A percentile compares a stretch with the other conserved stretches of the same genome.
phyloP scores from a whole-genome alignment of 2,888 invertebrate species.

The Amphipoea oculea region DNA sequence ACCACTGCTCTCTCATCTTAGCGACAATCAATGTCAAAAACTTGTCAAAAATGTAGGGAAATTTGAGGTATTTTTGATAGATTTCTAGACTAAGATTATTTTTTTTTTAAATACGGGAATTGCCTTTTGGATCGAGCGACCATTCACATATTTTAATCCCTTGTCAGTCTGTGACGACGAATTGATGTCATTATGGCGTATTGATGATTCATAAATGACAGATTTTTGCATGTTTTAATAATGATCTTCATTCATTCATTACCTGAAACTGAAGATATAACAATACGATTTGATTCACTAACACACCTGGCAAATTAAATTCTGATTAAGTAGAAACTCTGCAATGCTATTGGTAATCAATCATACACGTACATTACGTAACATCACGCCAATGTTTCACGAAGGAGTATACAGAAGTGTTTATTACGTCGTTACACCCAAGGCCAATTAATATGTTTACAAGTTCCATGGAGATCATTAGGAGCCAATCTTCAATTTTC shows the following conservation, averaged over 20 bases:
- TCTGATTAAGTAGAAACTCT: conserved; percentile 2
- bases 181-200: not conserved
- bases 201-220: not conserved
- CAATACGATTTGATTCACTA: not conserved
- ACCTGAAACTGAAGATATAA: not conserved
- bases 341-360: not conserved
- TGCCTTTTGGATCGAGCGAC: not conserved
- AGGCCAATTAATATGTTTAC: not conserved
- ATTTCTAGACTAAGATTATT: not conserved
- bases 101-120: not conserved
- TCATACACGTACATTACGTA: not conserved
- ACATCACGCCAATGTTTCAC: not conserved
- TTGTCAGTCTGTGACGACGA: not conserved
- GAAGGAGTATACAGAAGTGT: not conserved
- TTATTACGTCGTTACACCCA: no score
- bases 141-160: not conserved
- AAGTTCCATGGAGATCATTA: not conserved
- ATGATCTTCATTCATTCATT: conserved; percentile 1
- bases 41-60: not conserved
- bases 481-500: not conserved
- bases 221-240: not conserved
- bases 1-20: not conserved
- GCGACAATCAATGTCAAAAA: not conserved
- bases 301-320: not conserved
- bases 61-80: not conserved